Evolutionary conservation across 2,113 vertebrate genomes (phyloP), one percentile per base, ranked within the genome.

Genomic region (Origma solitaria): DNA sequence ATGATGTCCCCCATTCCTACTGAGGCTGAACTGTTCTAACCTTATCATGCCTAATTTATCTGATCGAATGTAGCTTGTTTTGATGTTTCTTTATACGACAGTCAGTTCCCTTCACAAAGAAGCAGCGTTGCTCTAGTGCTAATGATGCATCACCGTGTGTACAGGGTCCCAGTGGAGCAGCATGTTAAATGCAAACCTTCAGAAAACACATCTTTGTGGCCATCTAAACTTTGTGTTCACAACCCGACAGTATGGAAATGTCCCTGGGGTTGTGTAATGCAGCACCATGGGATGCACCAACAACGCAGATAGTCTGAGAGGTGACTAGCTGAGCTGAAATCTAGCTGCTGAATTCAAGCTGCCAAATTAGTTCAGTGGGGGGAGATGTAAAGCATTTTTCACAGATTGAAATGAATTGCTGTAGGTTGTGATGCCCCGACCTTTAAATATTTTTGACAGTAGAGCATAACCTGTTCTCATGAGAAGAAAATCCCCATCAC

Each of bases 361-460:
- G 54, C 58, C 62, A 73, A 70, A 82, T 87, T 61, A 62, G 70
- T 77, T 88, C 80, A 88, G 58, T 3, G 4, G 27, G 28, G 38
- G 51, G 14, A 90, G 54, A 82, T 44, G 38, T 79, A 69, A 81
- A 90, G 68, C 58, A 70, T 80, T 94, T 87, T 83, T 85, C 82
- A 62, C 45, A 73, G 75, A 54, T 53, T 83, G 79, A 88, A 93
- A 90, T 44, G 47, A 90, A 92, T 92, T 88, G 51, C 60, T 86
- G 33, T 66, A 83, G 54, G 66, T 83, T 83, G 68, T 53, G 49
- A 73, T 83, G 93, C 51, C 47, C 17, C 3, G 90, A 96, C 94
- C 92, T 96, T 92, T 94, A 81, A 79, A 75, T 90, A 35, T 81
- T 92, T 95, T 94, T 78, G 90, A 91, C 60, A 70, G 64, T 51